These are phyloP conservation scores for Spea multiplicata DNA, from an alignment of 2,113 vertebrate genomes.

Conservation along the genomic window DNA sequence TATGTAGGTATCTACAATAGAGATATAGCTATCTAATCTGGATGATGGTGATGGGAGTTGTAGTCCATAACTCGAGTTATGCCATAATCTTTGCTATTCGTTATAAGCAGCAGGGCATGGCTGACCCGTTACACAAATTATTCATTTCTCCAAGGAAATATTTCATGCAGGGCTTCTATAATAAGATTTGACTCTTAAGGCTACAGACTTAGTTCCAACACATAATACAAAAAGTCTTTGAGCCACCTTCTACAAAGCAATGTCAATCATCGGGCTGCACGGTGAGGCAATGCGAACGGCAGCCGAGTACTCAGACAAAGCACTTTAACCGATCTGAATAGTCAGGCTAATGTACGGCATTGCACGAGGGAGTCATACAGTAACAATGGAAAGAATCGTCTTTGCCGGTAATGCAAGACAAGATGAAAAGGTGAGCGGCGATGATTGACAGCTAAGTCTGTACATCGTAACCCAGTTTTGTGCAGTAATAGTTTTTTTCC, in stretches of 20 bases:
- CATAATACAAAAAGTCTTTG: not conserved
- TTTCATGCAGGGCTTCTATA: not conserved
- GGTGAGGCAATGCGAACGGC: not conserved
- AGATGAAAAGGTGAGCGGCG: no score
- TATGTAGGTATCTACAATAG: no score
- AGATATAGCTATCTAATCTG: no score
- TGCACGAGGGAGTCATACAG: no score
- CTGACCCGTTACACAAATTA: not conserved
- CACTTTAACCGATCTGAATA: not conserved
- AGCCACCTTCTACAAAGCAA: not conserved
- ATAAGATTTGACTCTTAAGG: not conserved
- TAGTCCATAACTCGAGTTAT: no score
- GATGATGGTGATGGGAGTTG: no score
- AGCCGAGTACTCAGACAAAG: not conserved
- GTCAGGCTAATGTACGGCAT: not conserved
- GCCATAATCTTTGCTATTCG: not conserved
- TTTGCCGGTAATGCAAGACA: no score
- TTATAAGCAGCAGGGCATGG: not conserved
- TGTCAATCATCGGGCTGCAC: not conserved
- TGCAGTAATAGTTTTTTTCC: no score
- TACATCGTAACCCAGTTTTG: no score
- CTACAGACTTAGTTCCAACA: not conserved
- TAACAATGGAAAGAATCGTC: no score
- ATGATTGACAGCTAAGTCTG: no score
- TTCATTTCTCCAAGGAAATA: not conserved